These are phyloP conservation scores for Hololepta plana DNA, from an alignment of 2,888 invertebrate genomes.

Conservation along the genomic window DNA sequence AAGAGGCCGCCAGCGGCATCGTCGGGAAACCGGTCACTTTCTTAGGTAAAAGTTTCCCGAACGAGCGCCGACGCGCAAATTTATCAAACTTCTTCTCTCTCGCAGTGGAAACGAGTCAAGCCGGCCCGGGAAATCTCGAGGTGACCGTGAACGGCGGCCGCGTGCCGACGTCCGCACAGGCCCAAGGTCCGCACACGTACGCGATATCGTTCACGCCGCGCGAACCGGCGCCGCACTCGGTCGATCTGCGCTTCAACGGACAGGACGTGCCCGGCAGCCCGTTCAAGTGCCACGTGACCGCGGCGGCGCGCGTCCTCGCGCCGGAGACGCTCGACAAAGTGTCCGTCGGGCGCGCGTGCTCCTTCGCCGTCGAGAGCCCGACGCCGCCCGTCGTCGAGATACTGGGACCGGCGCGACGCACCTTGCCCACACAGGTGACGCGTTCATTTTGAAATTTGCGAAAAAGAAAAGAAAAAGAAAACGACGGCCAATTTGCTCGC, in stretches of 20 bases:
- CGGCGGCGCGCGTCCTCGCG: conserved; percentile 69
- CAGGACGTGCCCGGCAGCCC: conserved; percentile 88
- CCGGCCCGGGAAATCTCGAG: conserved; percentile 95
- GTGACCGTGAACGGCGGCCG: conserved; percentile 96
- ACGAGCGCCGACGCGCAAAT: no score
- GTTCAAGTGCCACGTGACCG: conserved; percentile 60
- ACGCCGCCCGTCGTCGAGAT: conserved; percentile 67
- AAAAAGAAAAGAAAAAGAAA: no score
- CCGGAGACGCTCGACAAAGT: conserved; percentile 79
- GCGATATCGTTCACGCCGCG: conserved; percentile 94
- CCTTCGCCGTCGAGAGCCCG: conserved; percentile 76
- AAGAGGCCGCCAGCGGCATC: conserved; percentile 73
- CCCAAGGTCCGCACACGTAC: conserved; percentile 90
- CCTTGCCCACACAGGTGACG: conserved; percentile 43
- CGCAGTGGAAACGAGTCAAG: conserved; percentile 90
- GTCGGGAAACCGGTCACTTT: conserved; percentile 85
- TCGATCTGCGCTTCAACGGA: conserved; percentile 90
- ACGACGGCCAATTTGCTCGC: no score
- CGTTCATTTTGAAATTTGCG: no score
- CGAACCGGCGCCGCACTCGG: conserved; percentile 77
- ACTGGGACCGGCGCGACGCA: conserved; percentile 52
- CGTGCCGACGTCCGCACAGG: conserved; percentile 91
- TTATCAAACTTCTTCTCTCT: conserved; percentile 4
- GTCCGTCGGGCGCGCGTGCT: conserved; percentile 67
- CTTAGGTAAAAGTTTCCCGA: conserved; percentile 46